Percentiles rank a stretch among this genome's conserved stretches.
Conservation (phyloP, 2,113 vertebrate genomes). For the Grantiella picta region DNA sequence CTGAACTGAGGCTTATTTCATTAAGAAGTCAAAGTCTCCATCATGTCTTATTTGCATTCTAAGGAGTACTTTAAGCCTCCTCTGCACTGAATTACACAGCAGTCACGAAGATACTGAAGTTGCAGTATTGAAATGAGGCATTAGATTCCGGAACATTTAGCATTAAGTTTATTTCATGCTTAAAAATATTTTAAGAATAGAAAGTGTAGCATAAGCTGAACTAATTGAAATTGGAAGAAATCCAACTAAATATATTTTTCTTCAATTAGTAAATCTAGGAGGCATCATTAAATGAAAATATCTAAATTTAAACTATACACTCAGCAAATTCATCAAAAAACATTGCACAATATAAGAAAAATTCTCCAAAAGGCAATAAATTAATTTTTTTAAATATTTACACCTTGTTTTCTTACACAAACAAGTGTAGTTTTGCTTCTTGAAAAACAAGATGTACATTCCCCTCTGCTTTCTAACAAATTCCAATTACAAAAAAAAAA, state of each 20-base stretch:
- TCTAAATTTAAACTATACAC: background rate
- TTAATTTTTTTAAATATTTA: background rate
- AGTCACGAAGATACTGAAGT: background rate
- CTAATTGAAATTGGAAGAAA: background rate
- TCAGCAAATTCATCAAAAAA: background rate
- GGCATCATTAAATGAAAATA: background rate
- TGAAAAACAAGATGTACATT: background rate
- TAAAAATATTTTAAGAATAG: background rate
- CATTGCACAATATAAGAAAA: background rate
- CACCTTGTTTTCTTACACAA: background rate
- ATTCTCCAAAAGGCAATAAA: background rate
- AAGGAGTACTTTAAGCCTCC: background rate
- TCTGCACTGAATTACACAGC: background rate
- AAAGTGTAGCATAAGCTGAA: background rate
- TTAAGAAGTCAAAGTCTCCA: background rate
- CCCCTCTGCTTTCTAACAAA: background rate
- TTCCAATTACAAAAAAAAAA: background rate
- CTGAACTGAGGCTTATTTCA: background rate
- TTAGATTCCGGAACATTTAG: background rate
- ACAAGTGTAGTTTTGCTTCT: background rate
- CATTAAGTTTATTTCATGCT: background rate
- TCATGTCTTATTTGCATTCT: background rate
- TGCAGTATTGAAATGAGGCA: background rate
- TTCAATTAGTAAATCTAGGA: background rate
- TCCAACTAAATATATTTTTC: background rate